These are phyloP conservation scores for Zaprionus lachaisei DNA, from an alignment of 1,140 invertebrate species.

Conservation along the genomic window DNA sequence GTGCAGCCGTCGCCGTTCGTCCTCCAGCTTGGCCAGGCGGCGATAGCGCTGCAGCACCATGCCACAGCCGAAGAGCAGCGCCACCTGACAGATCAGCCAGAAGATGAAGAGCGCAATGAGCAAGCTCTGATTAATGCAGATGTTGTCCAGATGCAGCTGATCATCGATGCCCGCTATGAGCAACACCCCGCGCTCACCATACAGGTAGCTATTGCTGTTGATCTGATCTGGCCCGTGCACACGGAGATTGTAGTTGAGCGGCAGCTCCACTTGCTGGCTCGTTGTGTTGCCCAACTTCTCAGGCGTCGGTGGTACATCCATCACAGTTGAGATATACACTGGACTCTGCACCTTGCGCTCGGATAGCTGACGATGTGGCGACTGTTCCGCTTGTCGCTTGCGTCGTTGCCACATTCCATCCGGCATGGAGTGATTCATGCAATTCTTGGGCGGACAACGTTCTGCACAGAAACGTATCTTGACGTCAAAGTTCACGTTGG, in stretches of 20 bases:
- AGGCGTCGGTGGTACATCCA: slow-evolving; percentile 54
- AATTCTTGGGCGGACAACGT: slow-evolving; percentile 80
- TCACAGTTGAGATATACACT: slow-evolving; percentile 73
- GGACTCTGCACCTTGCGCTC: slow-evolving; percentile 71
- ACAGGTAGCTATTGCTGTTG: slow-evolving; percentile 83
- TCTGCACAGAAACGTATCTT: slow-evolving; percentile 85
- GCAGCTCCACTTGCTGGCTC: slow-evolving; percentile 60
- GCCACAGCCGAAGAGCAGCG: slow-evolving; percentile 76
- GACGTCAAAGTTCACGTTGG: slow-evolving; percentile 85
- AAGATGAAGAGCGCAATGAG: slow-evolving; percentile 79
- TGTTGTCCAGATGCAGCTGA: slow-evolving; percentile 70
- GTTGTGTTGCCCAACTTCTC: slow-evolving; percentile 5
- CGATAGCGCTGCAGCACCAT: slow-evolving; percentile 78
- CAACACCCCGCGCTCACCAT: slow-evolving; percentile 85
- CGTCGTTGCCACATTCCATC: slow-evolving; percentile 42
- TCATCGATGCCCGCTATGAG: slow-evolving; percentile 85
- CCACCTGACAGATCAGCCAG: slow-evolving; percentile 79
- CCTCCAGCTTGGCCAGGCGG: slow-evolving; percentile 74
- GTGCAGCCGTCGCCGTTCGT: slow-evolving; percentile 74
- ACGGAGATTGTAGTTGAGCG: slow-evolving; percentile 85
- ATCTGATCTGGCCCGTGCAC: slow-evolving; percentile 83
- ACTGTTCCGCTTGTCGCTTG: slow-evolving; percentile 43
- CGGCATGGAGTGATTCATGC: slow-evolving; percentile 23
- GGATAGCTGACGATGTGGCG: slow-evolving; percentile 28
- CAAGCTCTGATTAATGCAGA: slow-evolving; percentile 80